A percentile compares a stretch with the other conserved stretches of the same genome.
phyloP scores from a whole-genome alignment of 2,113 vertebrate species.

The Hippocampus barbouri region DNA sequence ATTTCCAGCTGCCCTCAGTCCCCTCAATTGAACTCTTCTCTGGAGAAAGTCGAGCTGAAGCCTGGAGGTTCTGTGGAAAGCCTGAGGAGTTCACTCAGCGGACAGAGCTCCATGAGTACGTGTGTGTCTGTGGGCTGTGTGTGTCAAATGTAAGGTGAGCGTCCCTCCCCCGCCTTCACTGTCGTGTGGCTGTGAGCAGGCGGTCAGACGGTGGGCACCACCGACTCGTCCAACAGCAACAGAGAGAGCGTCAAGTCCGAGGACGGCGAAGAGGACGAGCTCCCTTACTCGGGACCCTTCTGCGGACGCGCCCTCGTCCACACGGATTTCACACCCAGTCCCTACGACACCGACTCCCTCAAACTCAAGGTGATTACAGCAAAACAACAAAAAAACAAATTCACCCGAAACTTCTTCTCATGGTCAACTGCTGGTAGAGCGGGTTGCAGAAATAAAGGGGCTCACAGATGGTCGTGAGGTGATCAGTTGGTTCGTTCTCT shows the following conservation, averaged over 20 bases:
- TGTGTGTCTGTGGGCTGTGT: constrained; percentile 15
- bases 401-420: not conserved
- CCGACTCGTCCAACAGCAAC: constrained; percentile 96
- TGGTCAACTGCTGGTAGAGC: no score
- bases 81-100: constrained; percentile 92
- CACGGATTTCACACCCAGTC: constrained; percentile 96
- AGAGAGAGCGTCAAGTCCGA: constrained; percentile 97
- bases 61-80: constrained; percentile 94
- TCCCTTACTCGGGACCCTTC: constrained; percentile 91
- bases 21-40: constrained; percentile 67
- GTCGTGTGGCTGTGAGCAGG: constrained; percentile 66
- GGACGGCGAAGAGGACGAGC: constrained; percentile 95
- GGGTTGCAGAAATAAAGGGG: no score
- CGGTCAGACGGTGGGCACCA: constrained; percentile 96
- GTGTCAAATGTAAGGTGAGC: not conserved
- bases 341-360: constrained; percentile 94
- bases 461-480: no score
- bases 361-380: constrained; percentile 85
- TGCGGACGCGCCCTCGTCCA: constrained; percentile 93
- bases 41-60: constrained; percentile 89
- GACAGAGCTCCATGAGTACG: constrained; percentile 97
- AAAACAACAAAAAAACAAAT: not conserved
- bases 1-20: constrained; percentile 74
- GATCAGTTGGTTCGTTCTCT: no score
- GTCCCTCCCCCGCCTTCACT: not conserved